Conservation (phyloP, 1,140 invertebrate species). For the Adoxophyes honmai region DNA sequence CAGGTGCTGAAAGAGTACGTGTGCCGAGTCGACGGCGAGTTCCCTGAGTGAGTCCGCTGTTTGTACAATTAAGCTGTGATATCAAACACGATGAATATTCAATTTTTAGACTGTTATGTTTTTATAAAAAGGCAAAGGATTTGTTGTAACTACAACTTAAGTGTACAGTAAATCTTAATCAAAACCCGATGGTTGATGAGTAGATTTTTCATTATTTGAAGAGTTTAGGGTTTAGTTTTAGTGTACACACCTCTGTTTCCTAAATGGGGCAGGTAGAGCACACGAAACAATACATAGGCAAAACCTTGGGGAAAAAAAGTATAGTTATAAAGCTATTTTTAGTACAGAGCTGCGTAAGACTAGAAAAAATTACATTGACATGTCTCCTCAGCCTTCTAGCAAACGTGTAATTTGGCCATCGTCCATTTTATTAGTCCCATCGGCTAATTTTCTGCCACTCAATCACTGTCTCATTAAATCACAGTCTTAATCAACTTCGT, state of each 20-base stretch:
- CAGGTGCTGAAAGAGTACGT: constrained; percentile 98
- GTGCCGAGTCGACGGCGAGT: constrained; percentile 96
- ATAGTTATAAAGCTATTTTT: no score
- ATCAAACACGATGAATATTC: constrained; percentile 7
- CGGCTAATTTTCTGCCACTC: neutral
- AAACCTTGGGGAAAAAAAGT: no score
- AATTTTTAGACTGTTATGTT: neutral
- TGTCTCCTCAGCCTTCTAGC: neutral
- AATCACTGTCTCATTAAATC: constrained; percentile 6
- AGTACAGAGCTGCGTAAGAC: no score
- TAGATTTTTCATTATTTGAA: no score
- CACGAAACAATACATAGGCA: no score
- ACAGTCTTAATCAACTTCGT: neutral
- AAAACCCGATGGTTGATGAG: no score
- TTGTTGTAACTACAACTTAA: no score
- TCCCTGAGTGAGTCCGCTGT: constrained; percentile 90
- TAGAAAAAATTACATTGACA: neutral
- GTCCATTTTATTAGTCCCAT: neutral
- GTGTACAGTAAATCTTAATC: no score
- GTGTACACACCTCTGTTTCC: no score
- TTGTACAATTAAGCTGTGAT: constrained; percentile 1
- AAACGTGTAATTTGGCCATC: neutral
- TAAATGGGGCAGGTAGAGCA: no score
- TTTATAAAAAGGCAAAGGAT: no score
- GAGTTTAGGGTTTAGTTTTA: no score